These are phyloP conservation scores for Telmatochromis sp. DNA, from an alignment of 2,113 vertebrate genomes.

Conservation along the genomic window DNA sequence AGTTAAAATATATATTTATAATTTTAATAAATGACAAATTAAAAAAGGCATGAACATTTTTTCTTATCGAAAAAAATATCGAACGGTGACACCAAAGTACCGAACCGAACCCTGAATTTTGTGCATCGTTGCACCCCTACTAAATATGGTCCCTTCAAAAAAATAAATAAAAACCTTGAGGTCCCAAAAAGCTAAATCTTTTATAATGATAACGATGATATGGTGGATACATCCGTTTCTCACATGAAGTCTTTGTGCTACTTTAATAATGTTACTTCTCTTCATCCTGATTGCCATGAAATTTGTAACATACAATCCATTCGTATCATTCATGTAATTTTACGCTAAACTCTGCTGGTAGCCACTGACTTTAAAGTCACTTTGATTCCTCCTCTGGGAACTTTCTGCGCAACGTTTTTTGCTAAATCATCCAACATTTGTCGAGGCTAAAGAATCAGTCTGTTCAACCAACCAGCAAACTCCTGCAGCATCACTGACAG, in stretches of 20 bases:
- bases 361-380: neutral
- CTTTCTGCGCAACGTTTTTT: neutral
- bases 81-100: fast-evolving
- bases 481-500: neutral
- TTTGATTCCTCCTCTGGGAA: neutral
- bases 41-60: no score
- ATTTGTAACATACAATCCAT: neutral
- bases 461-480: neutral
- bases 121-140: no score
- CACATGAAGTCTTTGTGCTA: neutral
- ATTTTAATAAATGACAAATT: no score
- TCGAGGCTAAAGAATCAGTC: fast-evolving
- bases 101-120: no score
- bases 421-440: neutral
- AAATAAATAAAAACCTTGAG: neutral
- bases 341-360: neutral
- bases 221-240: neutral
- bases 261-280: neutral
- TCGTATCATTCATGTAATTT: fast-evolving
- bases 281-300: neutral
- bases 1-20: no score
- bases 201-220: neutral
- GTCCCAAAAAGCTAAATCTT: neutral
- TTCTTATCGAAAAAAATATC: fast-evolving
- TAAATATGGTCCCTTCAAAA: neutral